phyloP scores from a whole-genome alignment of 2,113 vertebrate genomes.

The Paramisgurnus dabryanus region DNA sequence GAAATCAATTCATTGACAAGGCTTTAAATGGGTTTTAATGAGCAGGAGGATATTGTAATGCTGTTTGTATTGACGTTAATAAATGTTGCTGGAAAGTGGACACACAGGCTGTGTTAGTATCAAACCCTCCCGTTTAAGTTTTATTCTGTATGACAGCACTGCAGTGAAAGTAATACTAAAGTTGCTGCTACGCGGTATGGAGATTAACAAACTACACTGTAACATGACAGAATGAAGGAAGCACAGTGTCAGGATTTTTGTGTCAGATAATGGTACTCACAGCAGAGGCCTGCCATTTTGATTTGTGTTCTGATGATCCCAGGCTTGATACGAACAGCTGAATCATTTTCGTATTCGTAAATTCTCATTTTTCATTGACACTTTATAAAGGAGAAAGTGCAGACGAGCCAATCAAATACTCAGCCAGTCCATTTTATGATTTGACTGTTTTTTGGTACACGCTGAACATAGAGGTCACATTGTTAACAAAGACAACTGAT shows the following conservation, averaged over 20 bases:
- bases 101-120: too few species aligned
- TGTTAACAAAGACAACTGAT: conserved; percentile 17
- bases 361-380: not conserved
- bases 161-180: too few species aligned
- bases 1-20: conserved; percentile 23
- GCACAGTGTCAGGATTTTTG: not conserved
- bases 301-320: not conserved
- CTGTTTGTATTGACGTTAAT: too few species aligned
- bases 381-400: not conserved
- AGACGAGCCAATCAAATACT: not conserved
- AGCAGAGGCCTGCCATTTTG: conserved; percentile 28
- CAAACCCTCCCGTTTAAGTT: too few species aligned
- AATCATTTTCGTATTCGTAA: not conserved
- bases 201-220: not conserved
- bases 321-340: not conserved
- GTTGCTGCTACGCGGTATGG: not conserved
- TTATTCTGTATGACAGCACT: too few species aligned
- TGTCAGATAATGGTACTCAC: not conserved
- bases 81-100: too few species aligned
- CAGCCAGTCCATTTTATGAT: not conserved
- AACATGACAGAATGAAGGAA: conserved; percentile 1
- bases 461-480: conserved; percentile 40
- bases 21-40: too few species aligned
- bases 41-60: too few species aligned
- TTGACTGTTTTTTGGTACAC: not conserved